Evolutionary conservation across 2,888 invertebrate genomes (phyloP).

Genomic region (Lasioglossum lativentre): DNA sequence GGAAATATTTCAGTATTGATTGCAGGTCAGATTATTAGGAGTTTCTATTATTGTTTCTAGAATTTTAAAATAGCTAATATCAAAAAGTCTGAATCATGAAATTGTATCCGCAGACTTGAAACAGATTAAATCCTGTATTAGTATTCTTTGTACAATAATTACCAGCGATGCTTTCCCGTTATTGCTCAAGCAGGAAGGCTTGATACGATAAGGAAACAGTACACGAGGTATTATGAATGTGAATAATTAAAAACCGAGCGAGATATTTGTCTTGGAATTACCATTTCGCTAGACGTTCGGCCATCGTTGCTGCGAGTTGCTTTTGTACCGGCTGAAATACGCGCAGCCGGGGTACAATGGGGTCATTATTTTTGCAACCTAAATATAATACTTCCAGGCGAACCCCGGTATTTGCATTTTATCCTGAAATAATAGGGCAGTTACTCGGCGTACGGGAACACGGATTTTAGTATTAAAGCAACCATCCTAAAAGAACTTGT

Average conservation of each 20-base stretch:
- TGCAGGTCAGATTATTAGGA: too few species aligned
- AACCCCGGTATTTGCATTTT: constrained; percentile 1
- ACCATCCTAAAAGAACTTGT: background rate
- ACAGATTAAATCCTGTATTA: background rate
- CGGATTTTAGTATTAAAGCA: background rate
- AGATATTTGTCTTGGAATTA: background rate
- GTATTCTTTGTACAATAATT: background rate
- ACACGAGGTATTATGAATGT: background rate
- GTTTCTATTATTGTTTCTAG: too few species aligned
- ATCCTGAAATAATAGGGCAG: background rate
- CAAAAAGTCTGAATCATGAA: too few species aligned
- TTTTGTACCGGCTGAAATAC: background rate
- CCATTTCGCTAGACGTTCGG: background rate
- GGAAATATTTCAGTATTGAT: too few species aligned
- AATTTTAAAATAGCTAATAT: too few species aligned
- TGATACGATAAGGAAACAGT: background rate
- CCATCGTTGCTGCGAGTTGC: background rate
- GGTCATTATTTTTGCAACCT: constrained; percentile 1
- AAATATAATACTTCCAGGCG: background rate
- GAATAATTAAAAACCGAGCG: constrained; percentile 7
- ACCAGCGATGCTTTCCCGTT: background rate
- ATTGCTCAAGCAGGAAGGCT: background rate
- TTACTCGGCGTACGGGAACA: background rate
- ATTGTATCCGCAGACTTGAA: too few species aligned
- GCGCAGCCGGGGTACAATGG: background rate